Evolutionary conservation across 2,797 vertebrate genomes (phyloP), one percentile per base, ranked within the genome.

Genomic region (Sebastes nivosus): DNA sequence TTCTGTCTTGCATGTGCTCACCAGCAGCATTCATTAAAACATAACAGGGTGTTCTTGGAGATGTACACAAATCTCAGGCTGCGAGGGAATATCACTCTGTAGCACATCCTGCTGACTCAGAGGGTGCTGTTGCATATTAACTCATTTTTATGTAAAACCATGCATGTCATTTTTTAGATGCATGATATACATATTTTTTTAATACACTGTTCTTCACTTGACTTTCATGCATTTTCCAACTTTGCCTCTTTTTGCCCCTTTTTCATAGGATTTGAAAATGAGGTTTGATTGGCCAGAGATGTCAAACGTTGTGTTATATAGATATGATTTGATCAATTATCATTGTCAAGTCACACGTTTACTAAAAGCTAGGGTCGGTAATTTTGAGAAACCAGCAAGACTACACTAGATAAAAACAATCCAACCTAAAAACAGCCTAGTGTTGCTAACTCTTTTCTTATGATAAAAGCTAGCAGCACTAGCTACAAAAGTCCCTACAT

Each of bases 11-110:
- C 80, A 70, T 72, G 63, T 70, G 58, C 32, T 70, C 22, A 77
- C n/a, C 64, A 16, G 16, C 59, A 54, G 11, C 30, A 65, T 69
- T 50, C 63, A 71, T 61, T 83, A 73, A 84, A 71, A 61, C 60
- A 54, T 34, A 66, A 64, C 11, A 27, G 8, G 10, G 29, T 25
- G 20, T 50, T 22, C 52, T 67, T 52, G 20, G 57, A 29, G 61
- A 76, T 8, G 11, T 24, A 29, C 72, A 59, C 32, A 79, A 13
- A 72, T 30, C 52, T 52, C 13, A 1, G 13, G 27, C 30, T 54
- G 67, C 16, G 2, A 34, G 29, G 24, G 27, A 65, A 69, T 22
- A 66, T 60, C 13, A 61, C 52, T 30, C 67, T 54, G 61, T 16
- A 29, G 55, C 69, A 46, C 18, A 25, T 70, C 25, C 68, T 60